Evolutionary conservation across 2,888 invertebrate species (phyloP), one percentile per base, ranked within the genome.

Genomic region (Noctua janthina): DNA sequence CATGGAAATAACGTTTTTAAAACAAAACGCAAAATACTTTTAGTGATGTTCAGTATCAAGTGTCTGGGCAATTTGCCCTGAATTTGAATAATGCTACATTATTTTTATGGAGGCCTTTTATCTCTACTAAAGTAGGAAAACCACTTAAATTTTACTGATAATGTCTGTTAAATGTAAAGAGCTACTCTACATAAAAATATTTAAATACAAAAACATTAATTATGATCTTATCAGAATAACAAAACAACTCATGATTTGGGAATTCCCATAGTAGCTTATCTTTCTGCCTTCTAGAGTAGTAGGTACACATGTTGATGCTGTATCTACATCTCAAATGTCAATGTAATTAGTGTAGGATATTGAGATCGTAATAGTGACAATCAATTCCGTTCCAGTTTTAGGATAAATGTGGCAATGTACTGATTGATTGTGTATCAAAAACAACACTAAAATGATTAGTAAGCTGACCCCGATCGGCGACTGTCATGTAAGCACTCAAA

Each of bases 401-500:
- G 90, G 91, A 94, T 93, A 89, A 92, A 91, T 94, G 78, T 82
- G 92, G 93, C 93, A 95, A 94, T 93, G 86, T 89, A 84, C 54
- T 91, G 90, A 92, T 92, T 92, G 93, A 94, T 93, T 93, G 92
- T 85, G 91, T 92, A 95, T 93, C 91, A 93, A 92, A 39, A 94
- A 93, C 92, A 85, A 82, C 79, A 91, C 88, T 91, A 89, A 92
- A 93, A 88, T 95, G 94, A 95, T 95, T 95, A 94, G 93, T 96
- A 94, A 95, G 94, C 93, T 94, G 95, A 93, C 96, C 96, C 88
- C 93, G 92, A 93, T 96, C 71, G 84, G 85, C 90, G 90, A 91
- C 88, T 95, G 96, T 95, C 93, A 92, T 93, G 94, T 95, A 94
- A 94, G 95, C 96, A 94, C 87, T 91, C 89, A 89, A 91, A 91